Evolutionary conservation across 2,888 invertebrate species (phyloP), one percentile per base, ranked within the genome.

Genomic region (Agriotes lineatus): DNA sequence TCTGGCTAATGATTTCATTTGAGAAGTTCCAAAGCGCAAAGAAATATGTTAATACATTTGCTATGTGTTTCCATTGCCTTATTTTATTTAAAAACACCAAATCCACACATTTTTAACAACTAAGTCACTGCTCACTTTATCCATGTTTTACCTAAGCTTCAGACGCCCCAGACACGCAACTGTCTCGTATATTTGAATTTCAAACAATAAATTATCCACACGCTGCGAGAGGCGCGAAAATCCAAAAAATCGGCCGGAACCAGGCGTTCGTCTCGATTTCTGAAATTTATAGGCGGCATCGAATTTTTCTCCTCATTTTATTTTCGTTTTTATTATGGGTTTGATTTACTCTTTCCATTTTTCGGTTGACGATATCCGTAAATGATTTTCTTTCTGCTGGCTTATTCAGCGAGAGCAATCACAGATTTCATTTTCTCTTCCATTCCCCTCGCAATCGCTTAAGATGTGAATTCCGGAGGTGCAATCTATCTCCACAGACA

Each of bases 401-500:
- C 56, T 42, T 45, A 30, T 64, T 37, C 57, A 30, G n/a, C 16
- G 35, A 12, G 19, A 62, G 57, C 59, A 58, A 63, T 68, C 52
- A 33, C 18, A 57, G 50, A 63, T 63, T 64, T 44, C 19, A 44
- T 56, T 59, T 64, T 45, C 44, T 61, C 56, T 59, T 65, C 45
- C 48, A n/a, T 58, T 65, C 57, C 33, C 20, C 25, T 25, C 30
- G 56, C 58, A 63, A 64, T 69, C 42, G 48, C 56, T 45, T 39
- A 39, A 50, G 50, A 58, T 12, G 54, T 58, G 57, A 57, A 62
- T 58, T 58, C 61, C 62, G 35, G 58, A 63, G 57, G 57, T 64
- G 57, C 59, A 39, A 70, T 70, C 64, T 59, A 59, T 70, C 69
- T 67, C 65, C 12, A 37, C 45, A 14, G 57, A 54, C 65, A 66